Percentiles rank a stretch among this genome's conserved stretches.
These are phyloP conservation scores for Lontra canadensis DNA, from an alignment of 2,113 vertebrate genomes.

Conservation along the genomic window DNA sequence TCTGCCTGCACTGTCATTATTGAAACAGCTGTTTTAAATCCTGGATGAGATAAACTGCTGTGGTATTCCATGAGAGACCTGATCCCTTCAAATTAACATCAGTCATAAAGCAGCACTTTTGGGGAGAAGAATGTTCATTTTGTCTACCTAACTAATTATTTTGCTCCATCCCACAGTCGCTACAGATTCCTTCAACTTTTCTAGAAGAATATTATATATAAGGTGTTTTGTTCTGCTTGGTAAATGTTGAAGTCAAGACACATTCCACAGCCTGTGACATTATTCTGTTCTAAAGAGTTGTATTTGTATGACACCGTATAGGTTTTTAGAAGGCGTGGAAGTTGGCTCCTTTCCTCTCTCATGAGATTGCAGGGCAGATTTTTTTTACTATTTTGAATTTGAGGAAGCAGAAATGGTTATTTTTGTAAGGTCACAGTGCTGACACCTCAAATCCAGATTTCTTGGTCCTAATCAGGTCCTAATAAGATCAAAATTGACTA, in stretches of 20 bases:
- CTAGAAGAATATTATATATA: background rate
- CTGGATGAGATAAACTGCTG: background rate
- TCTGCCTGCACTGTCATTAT: background rate
- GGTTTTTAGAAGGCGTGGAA: background rate
- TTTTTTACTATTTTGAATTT: background rate
- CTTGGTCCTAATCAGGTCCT: background rate
- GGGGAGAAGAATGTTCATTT: background rate
- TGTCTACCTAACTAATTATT: background rate
- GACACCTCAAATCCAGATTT: background rate
- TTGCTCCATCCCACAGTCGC: background rate
- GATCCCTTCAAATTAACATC: background rate
- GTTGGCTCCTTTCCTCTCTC: background rate
- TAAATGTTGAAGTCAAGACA: background rate
- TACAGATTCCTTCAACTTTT: background rate
- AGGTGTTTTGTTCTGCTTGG: background rate
- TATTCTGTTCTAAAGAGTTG: slow-evolving; percentile 20
- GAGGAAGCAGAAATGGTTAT: background rate
- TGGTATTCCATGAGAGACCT: background rate
- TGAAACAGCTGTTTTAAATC: slow-evolving; percentile 1
- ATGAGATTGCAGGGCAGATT: background rate
- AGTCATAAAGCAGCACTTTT: background rate
- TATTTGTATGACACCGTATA: background rate
- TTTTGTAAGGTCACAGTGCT: background rate
- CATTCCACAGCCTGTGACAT: background rate
- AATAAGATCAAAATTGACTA: background rate